Percentiles rank a stretch among this genome's conserved stretches.
phyloP scores from a whole-genome alignment of 2,113 vertebrate species.

The Caranx melampygus region DNA sequence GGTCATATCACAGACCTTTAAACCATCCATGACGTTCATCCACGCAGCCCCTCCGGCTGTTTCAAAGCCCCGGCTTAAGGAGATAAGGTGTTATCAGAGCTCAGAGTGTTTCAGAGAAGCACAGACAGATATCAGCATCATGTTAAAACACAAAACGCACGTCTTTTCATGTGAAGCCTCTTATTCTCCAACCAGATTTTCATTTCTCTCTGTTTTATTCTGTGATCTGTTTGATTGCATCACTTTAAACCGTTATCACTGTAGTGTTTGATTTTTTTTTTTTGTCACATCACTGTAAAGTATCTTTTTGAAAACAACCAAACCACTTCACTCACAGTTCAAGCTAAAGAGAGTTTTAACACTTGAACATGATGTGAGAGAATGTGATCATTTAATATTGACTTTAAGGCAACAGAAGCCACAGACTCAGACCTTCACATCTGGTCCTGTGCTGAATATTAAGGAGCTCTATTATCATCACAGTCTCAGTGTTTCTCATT shows the following conservation, averaged over 20 bases:
- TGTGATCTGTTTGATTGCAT: too few species aligned
- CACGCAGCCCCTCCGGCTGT: not conserved
- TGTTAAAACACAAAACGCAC: not conserved
- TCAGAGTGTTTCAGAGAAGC: too few species aligned
- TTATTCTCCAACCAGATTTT: not conserved
- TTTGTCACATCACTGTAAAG: too few species aligned
- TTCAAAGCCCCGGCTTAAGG: not conserved
- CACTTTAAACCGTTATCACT: not conserved
- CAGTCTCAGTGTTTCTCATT: not conserved
- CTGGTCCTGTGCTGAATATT: too few species aligned
- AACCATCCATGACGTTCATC: not conserved
- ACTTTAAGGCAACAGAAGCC: not conserved
- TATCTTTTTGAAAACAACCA: too few species aligned
- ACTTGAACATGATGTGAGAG: not conserved
- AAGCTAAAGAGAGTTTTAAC: not conserved
- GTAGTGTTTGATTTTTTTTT: too few species aligned
- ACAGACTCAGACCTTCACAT: not conserved
- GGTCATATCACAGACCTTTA: slow-evolving; percentile 3
- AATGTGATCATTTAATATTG: not conserved
- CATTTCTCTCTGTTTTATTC: not conserved
- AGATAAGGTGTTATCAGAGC: not conserved
- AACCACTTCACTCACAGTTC: too few species aligned
- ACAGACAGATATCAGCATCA: too few species aligned
- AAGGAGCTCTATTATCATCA: too few species aligned
- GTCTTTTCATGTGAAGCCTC: not conserved